Evolutionary conservation across 2,113 vertebrate genomes (phyloP), one percentile per base, ranked within the genome.

Genomic region (Xenus cinereus): DNA sequence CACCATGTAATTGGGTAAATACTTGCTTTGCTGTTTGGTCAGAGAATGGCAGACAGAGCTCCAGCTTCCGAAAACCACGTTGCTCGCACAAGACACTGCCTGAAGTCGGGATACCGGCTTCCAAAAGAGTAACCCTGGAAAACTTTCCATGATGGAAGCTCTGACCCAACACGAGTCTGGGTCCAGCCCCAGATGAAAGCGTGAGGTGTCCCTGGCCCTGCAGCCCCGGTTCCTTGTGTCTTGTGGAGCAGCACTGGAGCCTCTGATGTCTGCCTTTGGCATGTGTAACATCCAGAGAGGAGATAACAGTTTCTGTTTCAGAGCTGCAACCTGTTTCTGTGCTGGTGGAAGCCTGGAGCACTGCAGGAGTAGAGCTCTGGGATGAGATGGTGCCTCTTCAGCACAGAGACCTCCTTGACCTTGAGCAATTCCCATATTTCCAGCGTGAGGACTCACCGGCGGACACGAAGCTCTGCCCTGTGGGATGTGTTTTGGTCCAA

Each of bases 81-180:
- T 3, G 14, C 33, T 69, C 2, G 2, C 9, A 2, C 37, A 26
- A 60, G 56, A 10, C 0, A 4, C 12, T 7, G 37, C 27, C 37
- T 62, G 54, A 15, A 71, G 27, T 45, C 18, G 27, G 14, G 46
- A 27, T 26, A 8, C 17, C 14, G 14, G 46, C 74, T 69, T 78
- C 59, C 33, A 9, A 13, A 77, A 87, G 9, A 2, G 17, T 45
- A 43, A 32, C 32, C 43, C 63, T 3, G 4, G 60, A 37, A 62
- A 45, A 37, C 37, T 71, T 37, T 4, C 41, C 41, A 5, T 46
- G 50, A 48, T 1, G 7, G 82, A 46, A 74, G 64, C 54, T 22
- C 27, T 37, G 64, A 62, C 18, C 11, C n/a, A 17, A 22, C 14
- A 3, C 5, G 5, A 12, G 41, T 23, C 71, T 41, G 35, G 43